A percentile compares a stretch with the other conserved stretches of the same genome.
These are phyloP conservation scores for Ctenosaura bakeri DNA, from an alignment of 2,797 vertebrate genomes.

Conservation along the genomic window DNA sequence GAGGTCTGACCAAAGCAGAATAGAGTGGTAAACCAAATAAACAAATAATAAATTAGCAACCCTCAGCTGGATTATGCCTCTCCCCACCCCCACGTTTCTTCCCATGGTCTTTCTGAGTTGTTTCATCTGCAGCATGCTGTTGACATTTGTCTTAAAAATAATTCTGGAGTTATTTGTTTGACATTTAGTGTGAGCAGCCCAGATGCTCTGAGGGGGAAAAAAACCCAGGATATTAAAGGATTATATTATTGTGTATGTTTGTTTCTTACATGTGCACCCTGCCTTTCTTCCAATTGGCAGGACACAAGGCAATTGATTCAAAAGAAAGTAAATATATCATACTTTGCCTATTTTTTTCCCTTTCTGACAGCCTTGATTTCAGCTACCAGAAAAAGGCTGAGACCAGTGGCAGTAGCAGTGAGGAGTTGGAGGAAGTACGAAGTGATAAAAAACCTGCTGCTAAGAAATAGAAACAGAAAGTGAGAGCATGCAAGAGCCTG, in stretches of 20 bases:
- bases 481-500: background rate
- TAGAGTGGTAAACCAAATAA: background rate
- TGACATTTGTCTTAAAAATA: background rate
- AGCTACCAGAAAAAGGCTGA: slow-evolving; percentile 26
- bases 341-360: background rate
- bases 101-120: background rate
- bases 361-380: slow-evolving; percentile 41
- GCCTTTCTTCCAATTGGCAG: too few species aligned
- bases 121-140: background rate
- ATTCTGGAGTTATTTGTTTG: background rate
- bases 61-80: background rate
- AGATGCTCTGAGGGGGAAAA: background rate
- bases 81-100: background rate
- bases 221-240: background rate
- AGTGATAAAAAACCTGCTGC: fast-evolving
- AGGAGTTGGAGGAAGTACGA: slow-evolving; percentile 56
- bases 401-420: background rate
- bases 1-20: too few species aligned
- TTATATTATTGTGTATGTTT: background rate
- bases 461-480: background rate
- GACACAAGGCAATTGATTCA: too few species aligned
- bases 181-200: too few species aligned
- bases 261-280: too few species aligned
- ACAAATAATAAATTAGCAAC: background rate
- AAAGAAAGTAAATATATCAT: too few species aligned